phyloP scores from a whole-genome alignment of 1,140 invertebrate species.

The Diuraphis noxia region DNA sequence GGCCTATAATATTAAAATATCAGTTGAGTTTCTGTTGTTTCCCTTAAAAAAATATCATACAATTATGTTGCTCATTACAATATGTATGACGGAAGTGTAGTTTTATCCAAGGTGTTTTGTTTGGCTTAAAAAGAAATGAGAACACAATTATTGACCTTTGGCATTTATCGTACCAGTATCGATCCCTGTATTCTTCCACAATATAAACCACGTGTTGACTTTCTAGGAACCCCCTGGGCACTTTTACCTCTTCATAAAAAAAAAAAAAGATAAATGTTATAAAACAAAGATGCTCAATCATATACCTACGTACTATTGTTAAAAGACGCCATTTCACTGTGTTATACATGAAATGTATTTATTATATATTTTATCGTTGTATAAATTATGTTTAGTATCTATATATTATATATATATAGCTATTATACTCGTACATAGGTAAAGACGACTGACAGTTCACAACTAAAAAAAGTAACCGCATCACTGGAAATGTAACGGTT shows the following conservation, averaged over 20 bases:
- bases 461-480: constrained; percentile 19
- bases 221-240: neutral
- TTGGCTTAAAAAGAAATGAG: neutral
- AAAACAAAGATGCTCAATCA: neutral
- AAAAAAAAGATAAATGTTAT: neutral
- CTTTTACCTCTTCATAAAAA: neutral
- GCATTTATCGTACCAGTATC: neutral
- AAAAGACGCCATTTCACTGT: neutral
- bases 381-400: neutral
- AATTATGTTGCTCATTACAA: no score
- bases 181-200: neutral
- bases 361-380: neutral
- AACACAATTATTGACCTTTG: constrained; percentile 27
- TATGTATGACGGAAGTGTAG: neutral
- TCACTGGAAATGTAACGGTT: neutral
- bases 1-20: no score
- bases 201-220: neutral
- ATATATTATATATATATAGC: neutral
- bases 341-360: neutral
- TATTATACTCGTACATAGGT: neutral
- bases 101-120: neutral
- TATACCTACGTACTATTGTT: neutral
- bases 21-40: neutral
- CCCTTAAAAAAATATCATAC: neutral
- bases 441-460: neutral